Conservation (phyloP, 2,113 vertebrate species). For the Phrynocephalus versicolor region DNA sequence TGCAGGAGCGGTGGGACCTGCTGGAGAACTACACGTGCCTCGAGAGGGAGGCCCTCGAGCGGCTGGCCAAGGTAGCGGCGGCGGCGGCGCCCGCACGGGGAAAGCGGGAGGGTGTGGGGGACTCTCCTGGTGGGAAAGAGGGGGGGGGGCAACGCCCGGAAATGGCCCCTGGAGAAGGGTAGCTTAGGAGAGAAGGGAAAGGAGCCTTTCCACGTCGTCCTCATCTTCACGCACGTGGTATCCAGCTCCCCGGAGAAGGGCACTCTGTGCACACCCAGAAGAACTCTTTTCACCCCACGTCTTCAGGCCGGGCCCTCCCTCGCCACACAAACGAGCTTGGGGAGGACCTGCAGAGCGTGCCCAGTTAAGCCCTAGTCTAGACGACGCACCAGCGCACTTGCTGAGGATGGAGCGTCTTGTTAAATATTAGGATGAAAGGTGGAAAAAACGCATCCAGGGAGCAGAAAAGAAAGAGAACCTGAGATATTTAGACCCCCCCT, state of each 20-base stretch:
- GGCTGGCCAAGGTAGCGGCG: slow-evolving; percentile 76
- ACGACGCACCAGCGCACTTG: too few relatives aligned
- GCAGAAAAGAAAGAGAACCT: not conserved
- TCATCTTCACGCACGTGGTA: too few relatives aligned
- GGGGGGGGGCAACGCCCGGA: too few relatives aligned
- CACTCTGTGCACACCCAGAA: not conserved
- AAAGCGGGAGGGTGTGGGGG: not conserved
- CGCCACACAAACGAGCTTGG: not conserved
- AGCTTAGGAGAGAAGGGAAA: not conserved
- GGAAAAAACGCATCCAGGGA: not conserved
- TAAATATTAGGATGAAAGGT: not conserved
- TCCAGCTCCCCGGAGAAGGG: too few relatives aligned
- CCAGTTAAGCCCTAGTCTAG: too few relatives aligned
- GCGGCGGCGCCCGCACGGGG: not conserved
- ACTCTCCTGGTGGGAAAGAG: not conserved
- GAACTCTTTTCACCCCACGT: not conserved
- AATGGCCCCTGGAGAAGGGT: too few relatives aligned
- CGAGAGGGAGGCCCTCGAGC: slow-evolving; percentile 70
- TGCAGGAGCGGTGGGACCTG: slow-evolving; percentile 64
- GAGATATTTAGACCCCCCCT: not conserved
- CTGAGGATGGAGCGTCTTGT: too few relatives aligned
- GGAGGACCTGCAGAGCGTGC: too few relatives aligned
- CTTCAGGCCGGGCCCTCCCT: not conserved
- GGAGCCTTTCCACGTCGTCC: not conserved
- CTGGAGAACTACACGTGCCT: slow-evolving; percentile 78